phyloP scores from a whole-genome alignment of 2,888 invertebrate genomes.

The Glaucopsyche alexis region DNA sequence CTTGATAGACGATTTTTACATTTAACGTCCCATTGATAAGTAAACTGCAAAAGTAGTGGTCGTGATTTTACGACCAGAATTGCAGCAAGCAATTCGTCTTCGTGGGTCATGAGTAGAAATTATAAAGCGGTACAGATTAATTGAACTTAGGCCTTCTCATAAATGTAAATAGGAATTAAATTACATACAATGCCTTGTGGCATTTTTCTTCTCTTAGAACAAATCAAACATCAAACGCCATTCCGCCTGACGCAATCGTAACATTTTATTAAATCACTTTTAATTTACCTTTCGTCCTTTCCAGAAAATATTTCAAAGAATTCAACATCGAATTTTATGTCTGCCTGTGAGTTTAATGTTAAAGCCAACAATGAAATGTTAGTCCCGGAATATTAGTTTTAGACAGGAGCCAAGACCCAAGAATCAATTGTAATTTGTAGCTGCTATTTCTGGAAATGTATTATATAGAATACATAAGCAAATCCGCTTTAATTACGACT shows the following conservation, averaged over 20 bases:
- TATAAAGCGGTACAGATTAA: not conserved
- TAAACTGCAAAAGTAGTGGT: too few relatives aligned
- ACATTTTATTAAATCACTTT: constrained; percentile 7
- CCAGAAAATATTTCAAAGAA: not conserved
- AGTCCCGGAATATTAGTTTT: too few relatives aligned
- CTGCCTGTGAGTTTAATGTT: too few relatives aligned
- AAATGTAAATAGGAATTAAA: not conserved
- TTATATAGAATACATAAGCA: not conserved
- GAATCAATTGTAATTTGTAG: too few relatives aligned
- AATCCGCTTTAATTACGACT: constrained; percentile 18
- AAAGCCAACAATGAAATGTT: too few relatives aligned
- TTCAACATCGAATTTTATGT: not conserved
- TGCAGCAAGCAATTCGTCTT: too few relatives aligned
- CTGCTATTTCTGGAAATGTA: too few relatives aligned
- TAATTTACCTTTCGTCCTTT: constrained; percentile 11
- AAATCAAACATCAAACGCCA: constrained; percentile 20
- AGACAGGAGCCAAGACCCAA: too few relatives aligned
- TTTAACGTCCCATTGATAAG: too few relatives aligned
- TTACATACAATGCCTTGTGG: not conserved
- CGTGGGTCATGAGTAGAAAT: too few relatives aligned
- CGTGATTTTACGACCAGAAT: too few relatives aligned
- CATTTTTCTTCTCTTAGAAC: not conserved
- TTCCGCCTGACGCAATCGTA: not conserved
- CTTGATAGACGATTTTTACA: too few relatives aligned
- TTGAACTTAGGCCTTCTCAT: not conserved